Base-by-base conservation (phyloP, 2,888 invertebrate species). In the Caenorhabditis sp. region DNA sequence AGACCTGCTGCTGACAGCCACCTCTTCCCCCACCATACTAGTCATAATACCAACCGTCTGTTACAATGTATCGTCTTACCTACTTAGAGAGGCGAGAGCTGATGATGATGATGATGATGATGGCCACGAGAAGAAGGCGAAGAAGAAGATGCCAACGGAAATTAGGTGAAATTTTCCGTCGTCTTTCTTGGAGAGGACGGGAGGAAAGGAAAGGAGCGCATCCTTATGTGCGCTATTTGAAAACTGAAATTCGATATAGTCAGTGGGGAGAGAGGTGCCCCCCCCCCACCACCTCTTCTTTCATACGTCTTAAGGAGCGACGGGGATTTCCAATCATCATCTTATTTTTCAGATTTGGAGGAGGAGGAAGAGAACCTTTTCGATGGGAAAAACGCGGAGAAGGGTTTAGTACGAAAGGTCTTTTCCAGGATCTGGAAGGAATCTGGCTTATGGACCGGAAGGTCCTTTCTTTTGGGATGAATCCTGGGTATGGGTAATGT, bases 151-250 rank as follows among this genome's bases (percentile, higher is more conserved):
- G 47, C 66, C 66, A 28, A 74, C 69, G 81, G 75, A 81, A 81
- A 81, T 81, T 81, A 81, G 81, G 74, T 81, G 81, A 81, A 81
- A 81, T 81, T 81, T 81, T 69, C n/a, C 58, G n/a, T n/a, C n/a
- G n/a, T n/a, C n/a, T n/a, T n/a, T n/a, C n/a, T 26, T 49, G 49
- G 59, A 49, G 68, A 31, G 22, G 76, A 38, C 6, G 2, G 38
- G 12, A 38, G 38, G 38, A 38, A 10, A 38, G 12, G 64, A 49
- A 47, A 7, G 51, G 59, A 44, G 74, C 70, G 75, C 73, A 56
- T 74, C 81, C 70, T 54, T 54, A 24, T 54, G 26, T 26, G 24
- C 24, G n/a, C 54, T 54, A 54, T 61, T 61, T 61, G 61, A 54
- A 59, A 69, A 80, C 80, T 81, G 81, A 81, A 81, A 81, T 81